phyloP scores from a whole-genome alignment of 2,888 invertebrate genomes.

The Myopa testacea region DNA sequence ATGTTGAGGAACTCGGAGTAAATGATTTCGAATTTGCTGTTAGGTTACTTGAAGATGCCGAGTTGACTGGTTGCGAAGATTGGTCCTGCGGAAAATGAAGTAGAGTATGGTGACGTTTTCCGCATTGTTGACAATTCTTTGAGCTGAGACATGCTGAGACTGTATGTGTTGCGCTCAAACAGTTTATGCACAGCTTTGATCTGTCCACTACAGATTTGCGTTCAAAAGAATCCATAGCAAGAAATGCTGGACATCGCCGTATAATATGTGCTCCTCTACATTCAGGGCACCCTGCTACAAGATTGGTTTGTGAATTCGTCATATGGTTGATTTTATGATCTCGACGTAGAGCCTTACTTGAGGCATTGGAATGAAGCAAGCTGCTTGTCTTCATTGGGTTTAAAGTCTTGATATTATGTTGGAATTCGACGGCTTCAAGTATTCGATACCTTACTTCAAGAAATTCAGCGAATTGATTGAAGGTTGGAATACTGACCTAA shows the following conservation, averaged over 20 bases:
- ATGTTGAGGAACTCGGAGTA: background rate
- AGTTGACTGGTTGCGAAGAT: background rate
- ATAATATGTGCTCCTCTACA: conserved; percentile 6
- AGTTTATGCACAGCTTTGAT: conserved; percentile 15
- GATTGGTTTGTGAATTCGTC: background rate
- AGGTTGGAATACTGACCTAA: conserved; percentile 13
- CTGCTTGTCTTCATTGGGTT: background rate
- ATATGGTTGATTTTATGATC: background rate
- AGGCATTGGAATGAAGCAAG: no score
- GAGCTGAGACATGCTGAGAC: no score
- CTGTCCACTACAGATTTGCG: background rate
- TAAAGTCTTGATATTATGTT: background rate
- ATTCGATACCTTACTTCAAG: conserved; percentile 17
- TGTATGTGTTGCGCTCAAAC: background rate
- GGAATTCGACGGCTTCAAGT: conserved; percentile 29
- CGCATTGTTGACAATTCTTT: no score
- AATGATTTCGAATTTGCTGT: background rate
- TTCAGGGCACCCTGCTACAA: background rate
- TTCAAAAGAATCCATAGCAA: conserved; percentile 15
- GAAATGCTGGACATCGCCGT: no score
- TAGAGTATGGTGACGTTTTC: no score
- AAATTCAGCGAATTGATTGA: conserved; percentile 3
- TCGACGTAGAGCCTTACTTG: no score
- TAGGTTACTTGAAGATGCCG: background rate
- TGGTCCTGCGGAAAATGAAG: no score